phyloP scores from a whole-genome alignment of 2,113 vertebrate species.

The Turnix velox region DNA sequence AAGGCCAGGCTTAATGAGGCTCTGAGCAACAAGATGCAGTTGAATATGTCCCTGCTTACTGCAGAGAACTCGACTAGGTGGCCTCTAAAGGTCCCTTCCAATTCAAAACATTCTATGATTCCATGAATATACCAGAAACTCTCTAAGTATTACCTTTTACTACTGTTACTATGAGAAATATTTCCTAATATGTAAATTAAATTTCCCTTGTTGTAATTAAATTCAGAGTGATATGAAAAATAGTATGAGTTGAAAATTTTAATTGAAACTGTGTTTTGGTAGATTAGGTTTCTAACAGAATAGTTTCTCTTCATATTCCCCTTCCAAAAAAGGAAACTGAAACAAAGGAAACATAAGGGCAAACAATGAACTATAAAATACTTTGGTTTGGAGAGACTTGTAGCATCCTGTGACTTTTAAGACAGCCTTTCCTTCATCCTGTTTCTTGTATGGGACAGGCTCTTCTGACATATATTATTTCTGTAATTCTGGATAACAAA shows the following conservation, averaged over 20 bases:
- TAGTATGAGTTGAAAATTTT: not conserved
- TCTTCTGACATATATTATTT: not conserved
- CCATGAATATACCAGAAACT: not conserved
- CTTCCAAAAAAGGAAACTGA: not conserved
- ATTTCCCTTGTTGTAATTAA: not conserved
- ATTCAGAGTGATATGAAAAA: not conserved
- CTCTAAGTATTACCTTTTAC: not conserved
- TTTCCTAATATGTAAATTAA: not conserved
- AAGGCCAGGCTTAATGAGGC: too few relatives aligned
- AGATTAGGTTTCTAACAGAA: not conserved
- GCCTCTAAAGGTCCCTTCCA: too few relatives aligned
- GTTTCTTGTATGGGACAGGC: not conserved
- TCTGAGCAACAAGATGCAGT: too few relatives aligned
- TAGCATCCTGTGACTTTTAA: not conserved
- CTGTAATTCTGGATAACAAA: not conserved
- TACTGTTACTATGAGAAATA: not conserved
- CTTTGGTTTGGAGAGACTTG: not conserved
- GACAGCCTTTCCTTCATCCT: not conserved
- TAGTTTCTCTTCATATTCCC: not conserved
- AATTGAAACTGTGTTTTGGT: not conserved
- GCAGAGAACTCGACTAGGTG: too few relatives aligned
- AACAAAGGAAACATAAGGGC: not conserved
- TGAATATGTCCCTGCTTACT: too few relatives aligned
- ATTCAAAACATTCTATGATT: too few relatives aligned
- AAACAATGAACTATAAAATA: not conserved